These are phyloP conservation scores for Salvelinus namaycush DNA, from an alignment of 2,113 vertebrate species.

Conservation along the genomic window DNA sequence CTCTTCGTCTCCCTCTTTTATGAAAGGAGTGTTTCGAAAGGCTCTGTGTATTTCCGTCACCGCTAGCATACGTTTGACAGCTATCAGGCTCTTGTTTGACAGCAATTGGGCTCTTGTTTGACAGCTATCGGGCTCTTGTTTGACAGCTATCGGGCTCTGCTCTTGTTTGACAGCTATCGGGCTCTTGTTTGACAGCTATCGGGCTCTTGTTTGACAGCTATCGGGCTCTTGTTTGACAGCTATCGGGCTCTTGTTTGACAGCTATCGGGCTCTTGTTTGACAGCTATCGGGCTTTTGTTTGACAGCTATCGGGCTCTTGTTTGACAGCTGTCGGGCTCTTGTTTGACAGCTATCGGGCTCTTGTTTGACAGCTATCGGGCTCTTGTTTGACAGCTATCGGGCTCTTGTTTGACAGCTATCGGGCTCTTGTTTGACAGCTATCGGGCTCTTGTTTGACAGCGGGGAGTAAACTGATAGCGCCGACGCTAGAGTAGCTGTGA, in stretches of 20 bases:
- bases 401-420: constrained; percentile 65
- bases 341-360: constrained; percentile 63
- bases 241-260: constrained; percentile 67
- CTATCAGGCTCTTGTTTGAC: constrained; percentile 59
- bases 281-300: constrained; percentile 62
- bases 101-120: constrained; percentile 53
- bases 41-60: constrained; percentile 66
- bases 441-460: constrained; percentile 72
- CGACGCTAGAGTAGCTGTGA: constrained; percentile 35
- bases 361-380: constrained; percentile 66
- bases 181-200: constrained; percentile 65
- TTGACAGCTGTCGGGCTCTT: constrained; percentile 66
- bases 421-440: constrained; percentile 55
- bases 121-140: no score
- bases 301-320: constrained; percentile 64
- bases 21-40: constrained; percentile 47
- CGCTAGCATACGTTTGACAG: constrained; percentile 36
- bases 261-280: constrained; percentile 63
- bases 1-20: constrained; percentile 71
- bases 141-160: constrained; percentile 63
- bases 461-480: constrained; percentile 66
- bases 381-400: constrained; percentile 66
- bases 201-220: constrained; percentile 67
- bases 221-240: constrained; percentile 67
- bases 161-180: constrained; percentile 66